Base-by-base conservation (phyloP, 2,113 vertebrate species). In the Cygnus atratus region DNA sequence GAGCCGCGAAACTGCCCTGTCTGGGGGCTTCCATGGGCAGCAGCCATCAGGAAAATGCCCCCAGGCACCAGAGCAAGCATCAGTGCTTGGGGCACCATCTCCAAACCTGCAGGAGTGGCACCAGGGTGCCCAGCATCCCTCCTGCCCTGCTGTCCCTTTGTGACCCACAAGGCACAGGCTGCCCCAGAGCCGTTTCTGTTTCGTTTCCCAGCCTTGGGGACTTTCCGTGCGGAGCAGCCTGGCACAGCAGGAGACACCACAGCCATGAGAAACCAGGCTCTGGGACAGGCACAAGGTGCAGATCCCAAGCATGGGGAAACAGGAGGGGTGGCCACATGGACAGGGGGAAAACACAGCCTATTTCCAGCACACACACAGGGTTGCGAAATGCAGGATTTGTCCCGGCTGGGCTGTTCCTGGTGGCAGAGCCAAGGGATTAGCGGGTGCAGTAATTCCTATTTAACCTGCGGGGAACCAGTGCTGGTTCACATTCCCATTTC, bases 231-330 rank as follows among this genome's bases (percentile, higher is more conserved):
- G 3, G 52, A 46, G 57, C 66, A 59, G 44, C 67, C 73, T 67
- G 29, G 41, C 44, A 21, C 25, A 63, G 43, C 22, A 41, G 58
- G 15, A 44, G 62, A 26, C 37, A 65, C 62, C 17, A 8, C 25
- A 4, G 17, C 61, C 61, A 18, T 12, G 25, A 4, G 39, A 58
- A 62, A 26, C 31, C 2, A 3, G 2, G 1, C 52, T 44, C 21
- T n/a, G 63, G 54, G 44, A 20, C 18, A 0, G 1, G 31, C 6
- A 15, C 25, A 17, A 52, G 72, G 43, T 1, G 16, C 3, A 0
- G 13, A 41, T 84, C 19, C n/a, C 39, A 0, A 0, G 24, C 25
- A 26, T 43, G 3, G 9, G 35, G 29, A 18, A 11, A 4, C 6
- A 70, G 66, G 41, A 73, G 4, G 13, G 22, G 37, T 54, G 76